phyloP scores from a whole-genome alignment of 2,113 vertebrate genomes.

The Xyliphius kryptos region DNA sequence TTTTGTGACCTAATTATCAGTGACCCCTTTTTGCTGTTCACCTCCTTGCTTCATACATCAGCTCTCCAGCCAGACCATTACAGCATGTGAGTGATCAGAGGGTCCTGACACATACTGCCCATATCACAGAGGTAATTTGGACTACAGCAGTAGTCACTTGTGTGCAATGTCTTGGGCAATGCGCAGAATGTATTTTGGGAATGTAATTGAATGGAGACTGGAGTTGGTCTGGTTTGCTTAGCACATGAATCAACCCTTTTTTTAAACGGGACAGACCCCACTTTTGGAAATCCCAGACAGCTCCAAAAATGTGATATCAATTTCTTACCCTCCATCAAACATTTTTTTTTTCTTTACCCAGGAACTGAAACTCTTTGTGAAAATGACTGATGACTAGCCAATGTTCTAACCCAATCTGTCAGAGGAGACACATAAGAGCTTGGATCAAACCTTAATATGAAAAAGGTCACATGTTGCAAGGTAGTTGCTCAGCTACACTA shows the following conservation, averaged over 20 bases:
- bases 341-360: neutral
- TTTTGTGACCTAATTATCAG: conserved; percentile 57
- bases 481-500: neutral
- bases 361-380: conserved; percentile 6
- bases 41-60: neutral
- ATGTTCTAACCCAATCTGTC: neutral
- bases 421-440: neutral
- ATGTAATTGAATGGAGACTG: conserved; percentile 66
- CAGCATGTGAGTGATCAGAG: conserved; percentile 48
- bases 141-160: conserved; percentile 38
- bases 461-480: neutral
- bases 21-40: conserved; percentile 30
- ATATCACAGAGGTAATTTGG: conserved; percentile 59
- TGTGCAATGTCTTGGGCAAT: conserved; percentile 28
- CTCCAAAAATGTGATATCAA: conserved; percentile 5
- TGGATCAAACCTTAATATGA: conserved; percentile 1
- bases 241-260: conserved; percentile 63
- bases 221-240: conserved; percentile 58
- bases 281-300: conserved; percentile 21
- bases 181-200: conserved; percentile 58
- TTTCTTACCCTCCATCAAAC: conserved; percentile 16
- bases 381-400: conserved; percentile 2
- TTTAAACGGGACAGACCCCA: conserved; percentile 35
- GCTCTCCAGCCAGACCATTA: conserved; percentile 30
- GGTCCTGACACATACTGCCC: conserved; percentile 49